A percentile compares a stretch with the other conserved stretches of the same genome.
Evolutionary conservation across 2,113 vertebrate species (phyloP).

Genomic region (Antechinus flavipes): DNA sequence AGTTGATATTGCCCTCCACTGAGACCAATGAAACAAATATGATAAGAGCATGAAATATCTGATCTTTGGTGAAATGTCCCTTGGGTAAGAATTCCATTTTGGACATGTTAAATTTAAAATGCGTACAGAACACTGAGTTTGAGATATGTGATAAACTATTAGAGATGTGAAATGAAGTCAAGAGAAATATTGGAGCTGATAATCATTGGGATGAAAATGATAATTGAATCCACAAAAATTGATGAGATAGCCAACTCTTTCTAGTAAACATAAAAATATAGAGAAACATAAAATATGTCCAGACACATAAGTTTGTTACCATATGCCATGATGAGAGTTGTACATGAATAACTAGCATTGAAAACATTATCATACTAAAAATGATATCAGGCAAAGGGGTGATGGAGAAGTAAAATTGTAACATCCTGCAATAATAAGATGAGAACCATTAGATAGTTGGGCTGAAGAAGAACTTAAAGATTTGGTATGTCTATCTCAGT

Average conservation of each 20-base stretch:
- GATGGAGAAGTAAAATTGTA: not conserved
- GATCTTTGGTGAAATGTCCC: not conserved
- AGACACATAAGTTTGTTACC: not conserved
- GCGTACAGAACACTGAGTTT: not conserved
- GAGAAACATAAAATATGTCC: not conserved
- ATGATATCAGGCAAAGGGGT: too few relatives aligned
- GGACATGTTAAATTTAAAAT: not conserved
- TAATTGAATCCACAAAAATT: constrained; percentile 1
- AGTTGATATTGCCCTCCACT: not conserved
- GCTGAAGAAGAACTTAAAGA: not conserved
- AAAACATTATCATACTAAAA: not conserved
- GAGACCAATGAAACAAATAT: not conserved
- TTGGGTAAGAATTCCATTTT: not conserved
- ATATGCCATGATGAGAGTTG: not conserved
- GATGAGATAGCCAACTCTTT: not conserved
- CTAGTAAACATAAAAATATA: not conserved
- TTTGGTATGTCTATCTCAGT: not conserved
- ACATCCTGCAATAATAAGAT: not conserved
- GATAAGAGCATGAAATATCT: not conserved
- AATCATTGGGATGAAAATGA: not conserved
- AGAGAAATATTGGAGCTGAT: not conserved
- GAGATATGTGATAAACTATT: not conserved
- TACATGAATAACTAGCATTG: not conserved
- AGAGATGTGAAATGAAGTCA: not conserved
- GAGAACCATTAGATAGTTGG: not conserved